Evolutionary conservation across 2,797 vertebrate species (phyloP).

Genomic region (Lophius americanus): DNA sequence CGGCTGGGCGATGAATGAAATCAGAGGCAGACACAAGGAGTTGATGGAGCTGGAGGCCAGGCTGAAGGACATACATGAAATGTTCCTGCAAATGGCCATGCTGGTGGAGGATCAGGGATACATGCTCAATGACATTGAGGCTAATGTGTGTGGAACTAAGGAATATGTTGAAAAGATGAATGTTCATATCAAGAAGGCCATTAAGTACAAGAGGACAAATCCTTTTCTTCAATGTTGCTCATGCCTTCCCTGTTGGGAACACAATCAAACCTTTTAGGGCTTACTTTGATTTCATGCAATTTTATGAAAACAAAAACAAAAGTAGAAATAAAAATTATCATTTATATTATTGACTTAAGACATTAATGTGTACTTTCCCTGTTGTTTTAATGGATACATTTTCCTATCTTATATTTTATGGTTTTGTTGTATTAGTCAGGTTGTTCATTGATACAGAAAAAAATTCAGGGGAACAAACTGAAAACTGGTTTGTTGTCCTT

Average conservation of each 20-base stretch:
- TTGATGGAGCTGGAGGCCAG: constrained; percentile 89
- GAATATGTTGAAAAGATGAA: constrained; percentile 83
- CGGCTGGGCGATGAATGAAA: constrained; percentile 83
- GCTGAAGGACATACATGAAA: constrained; percentile 84
- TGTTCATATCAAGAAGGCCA: constrained; percentile 81
- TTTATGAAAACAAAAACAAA: constrained; percentile 1
- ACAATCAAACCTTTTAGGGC: constrained; percentile 15
- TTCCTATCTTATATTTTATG: not conserved
- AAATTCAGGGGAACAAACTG: constrained; percentile 22
- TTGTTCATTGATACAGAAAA: constrained; percentile 16
- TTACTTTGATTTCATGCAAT: constrained; percentile 1
- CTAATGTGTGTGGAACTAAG: constrained; percentile 80
- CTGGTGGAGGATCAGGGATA: constrained; percentile 89
- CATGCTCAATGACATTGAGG: constrained; percentile 85
- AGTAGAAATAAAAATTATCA: constrained; percentile 14
- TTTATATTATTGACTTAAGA: constrained; percentile 4
- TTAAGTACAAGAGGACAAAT: constrained; percentile 84
- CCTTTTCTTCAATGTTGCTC: constrained; percentile 85
- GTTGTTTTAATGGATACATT: not conserved
- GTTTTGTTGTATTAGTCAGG: constrained; percentile 7
- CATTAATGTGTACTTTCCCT: not conserved
- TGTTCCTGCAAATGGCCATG: constrained; percentile 88
- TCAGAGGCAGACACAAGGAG: constrained; percentile 89
- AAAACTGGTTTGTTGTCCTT: constrained; percentile 7
- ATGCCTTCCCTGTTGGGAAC: constrained; percentile 82